phyloP scores from a whole-genome alignment of 2,113 vertebrate genomes.

The Speoplatyrhinus poulsoni region DNA sequence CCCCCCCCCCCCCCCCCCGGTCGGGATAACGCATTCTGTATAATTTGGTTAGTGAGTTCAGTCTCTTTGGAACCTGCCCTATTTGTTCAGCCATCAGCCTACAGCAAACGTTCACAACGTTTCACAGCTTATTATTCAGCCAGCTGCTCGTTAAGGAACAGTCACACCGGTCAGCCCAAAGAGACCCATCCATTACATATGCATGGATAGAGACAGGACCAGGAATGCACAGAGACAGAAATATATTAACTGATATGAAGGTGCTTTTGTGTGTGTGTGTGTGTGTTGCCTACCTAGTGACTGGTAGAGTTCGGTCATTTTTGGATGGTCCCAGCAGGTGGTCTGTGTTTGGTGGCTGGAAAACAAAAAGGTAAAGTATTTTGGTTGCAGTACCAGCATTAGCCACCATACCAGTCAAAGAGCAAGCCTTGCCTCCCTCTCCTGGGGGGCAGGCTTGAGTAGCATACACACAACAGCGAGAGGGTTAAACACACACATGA shows the following conservation, averaged over 20 bases:
- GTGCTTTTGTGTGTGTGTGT: background rate
- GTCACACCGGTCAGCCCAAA: constrained; percentile 16
- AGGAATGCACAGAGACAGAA: background rate
- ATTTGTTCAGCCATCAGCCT: constrained; percentile 59
- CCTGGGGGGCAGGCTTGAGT: constrained; percentile 10
- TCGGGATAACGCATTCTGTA: constrained; percentile 23
- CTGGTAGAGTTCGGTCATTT: constrained; percentile 94
- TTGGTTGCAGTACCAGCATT: too few species aligned
- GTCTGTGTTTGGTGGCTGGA: constrained; percentile 91
- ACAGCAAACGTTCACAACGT: constrained; percentile 50
- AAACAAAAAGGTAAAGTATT: constrained; percentile 31
- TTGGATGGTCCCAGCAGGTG: constrained; percentile 95
- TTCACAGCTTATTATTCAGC: constrained; percentile 60
- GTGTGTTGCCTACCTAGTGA: constrained; percentile 81
- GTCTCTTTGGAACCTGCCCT: constrained; percentile 39
- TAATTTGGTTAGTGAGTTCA: constrained; percentile 54
- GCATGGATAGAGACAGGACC: constrained; percentile 19
- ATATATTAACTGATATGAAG: background rate
- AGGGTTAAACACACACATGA: constrained; percentile 5
- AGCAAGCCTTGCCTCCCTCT: too few species aligned
- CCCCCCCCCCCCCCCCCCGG: too few species aligned
- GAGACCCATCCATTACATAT: constrained; percentile 11
- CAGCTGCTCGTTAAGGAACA: constrained; percentile 46
- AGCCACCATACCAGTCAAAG: too few species aligned
- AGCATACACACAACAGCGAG: background rate